Base-by-base conservation (phyloP, 1,140 invertebrate genomes). In the Drosophila bocki region DNA sequence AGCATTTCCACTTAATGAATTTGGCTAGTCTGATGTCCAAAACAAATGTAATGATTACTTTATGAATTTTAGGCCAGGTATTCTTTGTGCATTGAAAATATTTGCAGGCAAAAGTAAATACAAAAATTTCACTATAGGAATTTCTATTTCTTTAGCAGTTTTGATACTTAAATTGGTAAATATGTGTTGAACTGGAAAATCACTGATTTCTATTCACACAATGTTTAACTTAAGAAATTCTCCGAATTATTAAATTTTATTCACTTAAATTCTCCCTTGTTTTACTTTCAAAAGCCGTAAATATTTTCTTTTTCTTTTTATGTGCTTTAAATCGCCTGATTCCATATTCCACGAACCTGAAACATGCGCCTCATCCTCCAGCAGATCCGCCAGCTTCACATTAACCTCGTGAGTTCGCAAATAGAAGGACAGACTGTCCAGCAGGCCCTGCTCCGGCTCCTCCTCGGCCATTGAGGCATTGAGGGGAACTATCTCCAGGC, bases 321-420 rank as follows among this genome's bases (percentile, higher is more conserved):
- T 9, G 7, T 19, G 5, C 19, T 59, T 29, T 12, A 44, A 8
- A 8, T 2, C 4, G 13, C n/a, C 3, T 33, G 5, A 44, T 61
- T 33, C 15, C 7, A n/a, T 26, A 19, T 17, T 65, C 19, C 35
- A 29, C 72, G 42, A 67, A 90, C 82, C 82, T 51, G 70, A 54
- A 29, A 74, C 56, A 67, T 69, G 67, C 8, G 67, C 75, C 5
- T 63, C 75, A 7, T 84, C 85, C 8, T 88, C 81, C 33, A 92
- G 58, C 19, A 97, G 92, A 82, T 95, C 96, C 0, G 95, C 95
- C 48, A 97, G 91, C 69, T 95, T 96, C 6, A 97, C 94, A 75
- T 95, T 94, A 1, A 97, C 82, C 78, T 97, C 96, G 78, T 96
- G 95, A 9, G 93, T 95, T 69, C 95, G 94, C 3, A 96, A 82